Base-by-base conservation (phyloP, 2,888 invertebrate genomes). In the Parnassius smintheus region DNA sequence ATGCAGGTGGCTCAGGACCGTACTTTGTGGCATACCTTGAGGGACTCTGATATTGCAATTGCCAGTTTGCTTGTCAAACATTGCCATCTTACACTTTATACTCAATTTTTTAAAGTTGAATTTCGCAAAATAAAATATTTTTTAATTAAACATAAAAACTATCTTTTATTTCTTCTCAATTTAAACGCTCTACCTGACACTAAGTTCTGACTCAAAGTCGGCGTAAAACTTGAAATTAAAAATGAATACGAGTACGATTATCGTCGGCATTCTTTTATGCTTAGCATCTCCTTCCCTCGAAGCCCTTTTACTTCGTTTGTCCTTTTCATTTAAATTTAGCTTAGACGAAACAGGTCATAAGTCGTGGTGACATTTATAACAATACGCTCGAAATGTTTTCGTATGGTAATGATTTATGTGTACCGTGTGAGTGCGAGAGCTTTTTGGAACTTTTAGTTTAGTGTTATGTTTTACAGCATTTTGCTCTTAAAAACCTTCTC, bases 331-430 rank as follows among this genome's bases (percentile, higher is more conserved):
- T 86, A 84, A 87, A 86, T 88, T 86, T 85, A 77, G 78, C 77
- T 88, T 83, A 87, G 85, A 84, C 84, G 88, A 81, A 90, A 82
- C 86, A 90, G 87, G 88, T 88, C 89, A 86, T 88, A 90, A 91
- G 89, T 88, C 80, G 86, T 78, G 85, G 87, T 89, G 91, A 91
- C 91, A 90, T 88, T 90, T 89, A 88, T 83, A 91, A 91, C 91
- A 91, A 91, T 86, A 76, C 82, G 77, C 79, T 84, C 83, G 87
- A 88, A 90, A 91, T 90, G 91, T 91, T 91, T 91, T 91, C 87
- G 86, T 90, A 88, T 90, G 85, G 80, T 86, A 88, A 91, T 91
- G 91, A 91, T 91, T 91, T 91, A 91, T 91, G 91, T 85, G 82
- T 85, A 77, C 77, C 80, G 81, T 84, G 83, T 18, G 7, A 82